Evolutionary conservation across 2,888 invertebrate species (phyloP), one percentile per base, ranked within the genome.

Genomic region (Tipula lateralis): DNA sequence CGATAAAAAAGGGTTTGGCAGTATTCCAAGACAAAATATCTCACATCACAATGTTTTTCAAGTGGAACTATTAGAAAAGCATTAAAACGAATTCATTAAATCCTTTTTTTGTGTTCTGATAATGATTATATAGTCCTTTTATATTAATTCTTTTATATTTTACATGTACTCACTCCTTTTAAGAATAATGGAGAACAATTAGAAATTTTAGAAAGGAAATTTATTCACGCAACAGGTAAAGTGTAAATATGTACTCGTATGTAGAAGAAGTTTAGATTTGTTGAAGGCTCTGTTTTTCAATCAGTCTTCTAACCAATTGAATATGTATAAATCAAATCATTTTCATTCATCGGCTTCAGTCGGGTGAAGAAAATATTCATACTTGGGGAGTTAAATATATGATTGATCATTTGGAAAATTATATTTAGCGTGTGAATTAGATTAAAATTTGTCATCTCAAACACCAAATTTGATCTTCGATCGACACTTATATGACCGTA

Each of bases 1-100:
- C 19, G 66, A 24, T 24, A 24, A 66, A 66, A 66, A 66, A 66
- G 66, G 66, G 66, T 66, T 66, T 66, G 66, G 19, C 24, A 66
- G 12, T 66, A 24, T 66, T 66, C 24, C 9, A 24, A 66, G 19
- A 24, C 24, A 66, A 24, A 66, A 66, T 24, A 66, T 24, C 66
- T 66, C 66, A 66, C 66, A 66, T 66, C 66, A 66, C 1, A 44
- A 44, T 19, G 24, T 24, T 44, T n/a, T 16, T 44, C 24, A 66
- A 66, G 66, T 66, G 66, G 66, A 24, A 24, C 66, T 66, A 66
- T 66, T 66, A 66, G 66, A 66, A 66, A 66, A 66, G 24, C 66
- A 24, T 66, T 66, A 66, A 32, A 66, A 66, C 24, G 66, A 44
- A 44, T 66, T 66, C 24, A 66, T 66, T 66, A 66, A 66, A 66